Evolutionary conservation across 2,888 invertebrate genomes (phyloP).

Genomic region (Eupithecia pulchellata): DNA sequence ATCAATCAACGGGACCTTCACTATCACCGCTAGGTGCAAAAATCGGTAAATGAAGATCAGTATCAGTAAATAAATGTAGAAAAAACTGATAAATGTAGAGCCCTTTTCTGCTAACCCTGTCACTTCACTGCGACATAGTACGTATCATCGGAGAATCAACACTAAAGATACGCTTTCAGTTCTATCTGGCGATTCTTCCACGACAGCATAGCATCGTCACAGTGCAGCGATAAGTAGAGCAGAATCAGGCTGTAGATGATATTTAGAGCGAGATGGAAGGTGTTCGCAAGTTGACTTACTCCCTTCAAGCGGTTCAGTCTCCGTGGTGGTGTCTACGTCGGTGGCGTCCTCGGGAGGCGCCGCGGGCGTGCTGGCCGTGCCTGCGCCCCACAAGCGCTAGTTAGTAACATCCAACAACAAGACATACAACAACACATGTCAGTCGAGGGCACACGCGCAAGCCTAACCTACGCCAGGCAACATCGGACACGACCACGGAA

Average conservation of each 20-base stretch:
- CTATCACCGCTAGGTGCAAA: neutral
- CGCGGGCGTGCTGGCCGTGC: neutral
- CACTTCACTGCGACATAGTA: neutral
- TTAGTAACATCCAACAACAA: constrained; percentile 5
- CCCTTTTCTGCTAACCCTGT: neutral
- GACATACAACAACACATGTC: constrained; percentile 22
- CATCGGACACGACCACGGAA: constrained; percentile 1
- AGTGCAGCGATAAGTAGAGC: neutral
- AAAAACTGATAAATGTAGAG: neutral
- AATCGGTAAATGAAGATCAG: neutral
- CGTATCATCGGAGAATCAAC: neutral
- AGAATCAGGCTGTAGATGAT: neutral
- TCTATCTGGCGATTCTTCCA: neutral
- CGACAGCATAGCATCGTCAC: neutral
- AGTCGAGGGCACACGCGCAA: neutral
- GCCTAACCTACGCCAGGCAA: neutral
- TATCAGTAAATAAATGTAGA: too few relatives aligned
- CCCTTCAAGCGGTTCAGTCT: neutral
- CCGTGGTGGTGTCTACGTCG: neutral
- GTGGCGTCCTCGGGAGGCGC: neutral
- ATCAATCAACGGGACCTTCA: neutral
- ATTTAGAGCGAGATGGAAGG: neutral
- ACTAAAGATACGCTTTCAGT: neutral
- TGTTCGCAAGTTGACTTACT: neutral
- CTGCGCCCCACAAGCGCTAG: constrained; percentile 3